These are phyloP conservation scores for Autographa pulchrina DNA, from an alignment of 2,888 invertebrate genomes.

Conservation along the genomic window DNA sequence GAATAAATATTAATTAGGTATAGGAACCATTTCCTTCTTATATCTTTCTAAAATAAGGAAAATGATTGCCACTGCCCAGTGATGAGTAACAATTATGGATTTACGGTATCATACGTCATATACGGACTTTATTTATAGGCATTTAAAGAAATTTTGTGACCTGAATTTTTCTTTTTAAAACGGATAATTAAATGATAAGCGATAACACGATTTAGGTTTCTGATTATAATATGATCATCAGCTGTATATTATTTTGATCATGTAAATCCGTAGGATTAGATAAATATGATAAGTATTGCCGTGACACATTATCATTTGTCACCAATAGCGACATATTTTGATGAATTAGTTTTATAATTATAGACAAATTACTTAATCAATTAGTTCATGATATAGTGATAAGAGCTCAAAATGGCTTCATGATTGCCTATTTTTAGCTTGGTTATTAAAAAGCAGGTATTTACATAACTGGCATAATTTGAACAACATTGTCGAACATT, in stretches of 20 bases:
- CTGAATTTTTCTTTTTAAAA: not conserved
- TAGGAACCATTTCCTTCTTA: too few relatives aligned
- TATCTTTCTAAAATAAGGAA: not conserved
- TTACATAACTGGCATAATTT: not conserved
- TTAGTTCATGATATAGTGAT: not conserved
- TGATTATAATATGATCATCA: not conserved
- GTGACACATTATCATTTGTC: not conserved
- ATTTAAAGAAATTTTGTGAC: not conserved
- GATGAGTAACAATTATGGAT: not conserved
- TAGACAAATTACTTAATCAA: not conserved
- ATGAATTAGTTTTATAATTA: slow-evolving; percentile 2
- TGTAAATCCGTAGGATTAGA: not conserved
- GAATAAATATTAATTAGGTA: too few relatives aligned
- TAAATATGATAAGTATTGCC: not conserved
- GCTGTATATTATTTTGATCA: not conserved
- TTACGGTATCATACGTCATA: not conserved
- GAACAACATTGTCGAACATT: not conserved
- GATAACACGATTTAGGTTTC: not conserved
- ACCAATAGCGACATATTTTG: not conserved
- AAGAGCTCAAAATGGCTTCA: not conserved
- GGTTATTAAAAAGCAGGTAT: not conserved
- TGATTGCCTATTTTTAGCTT: not conserved
- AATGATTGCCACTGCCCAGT: not conserved
- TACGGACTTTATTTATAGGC: not conserved
- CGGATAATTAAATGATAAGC: not conserved